Percentiles rank a stretch among this genome's conserved stretches.
These are phyloP conservation scores for Oligia fasciuncula DNA, from an alignment of 2,888 invertebrate species.

Conservation along the genomic window DNA sequence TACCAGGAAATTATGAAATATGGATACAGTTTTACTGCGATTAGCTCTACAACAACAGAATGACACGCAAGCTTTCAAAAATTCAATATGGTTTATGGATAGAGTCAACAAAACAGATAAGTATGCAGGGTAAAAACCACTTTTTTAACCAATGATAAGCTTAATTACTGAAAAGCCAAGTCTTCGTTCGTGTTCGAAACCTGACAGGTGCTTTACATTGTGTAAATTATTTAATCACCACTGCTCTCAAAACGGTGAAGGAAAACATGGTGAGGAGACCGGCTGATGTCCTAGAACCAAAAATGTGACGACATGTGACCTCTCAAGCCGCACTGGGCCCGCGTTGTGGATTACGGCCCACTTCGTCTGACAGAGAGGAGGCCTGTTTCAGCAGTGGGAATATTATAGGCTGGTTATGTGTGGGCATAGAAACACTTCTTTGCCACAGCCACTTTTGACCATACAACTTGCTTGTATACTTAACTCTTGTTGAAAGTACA, in stretches of 20 bases:
- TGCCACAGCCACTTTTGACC: not conserved
- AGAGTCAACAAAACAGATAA: not conserved
- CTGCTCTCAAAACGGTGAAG: no score
- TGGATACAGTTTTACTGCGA: slow-evolving; percentile 51
- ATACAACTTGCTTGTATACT: not conserved
- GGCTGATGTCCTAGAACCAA: no score
- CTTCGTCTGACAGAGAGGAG: no score
- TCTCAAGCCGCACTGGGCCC: not conserved
- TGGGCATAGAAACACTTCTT: not conserved
- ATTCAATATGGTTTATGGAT: slow-evolving; percentile 32
- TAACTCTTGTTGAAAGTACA: not conserved
- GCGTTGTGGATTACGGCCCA: no score
- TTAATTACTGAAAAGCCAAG: not conserved
- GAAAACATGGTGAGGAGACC: no score
- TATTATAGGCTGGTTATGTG: no score
- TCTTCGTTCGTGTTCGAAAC: not conserved
- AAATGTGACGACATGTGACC: no score
- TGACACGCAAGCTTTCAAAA: slow-evolving; percentile 53
- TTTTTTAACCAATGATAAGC: not conserved
- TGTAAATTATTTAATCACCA: no score
- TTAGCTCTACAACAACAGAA: slow-evolving; percentile 48
- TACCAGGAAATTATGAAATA: slow-evolving; percentile 64
- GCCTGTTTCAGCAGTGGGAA: no score
- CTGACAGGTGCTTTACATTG: no score
- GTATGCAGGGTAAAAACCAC: not conserved